Percentiles rank a stretch among this genome's conserved stretches.
phyloP scores from a whole-genome alignment of 1,140 invertebrate species.

The Leptopilina clavipes region DNA sequence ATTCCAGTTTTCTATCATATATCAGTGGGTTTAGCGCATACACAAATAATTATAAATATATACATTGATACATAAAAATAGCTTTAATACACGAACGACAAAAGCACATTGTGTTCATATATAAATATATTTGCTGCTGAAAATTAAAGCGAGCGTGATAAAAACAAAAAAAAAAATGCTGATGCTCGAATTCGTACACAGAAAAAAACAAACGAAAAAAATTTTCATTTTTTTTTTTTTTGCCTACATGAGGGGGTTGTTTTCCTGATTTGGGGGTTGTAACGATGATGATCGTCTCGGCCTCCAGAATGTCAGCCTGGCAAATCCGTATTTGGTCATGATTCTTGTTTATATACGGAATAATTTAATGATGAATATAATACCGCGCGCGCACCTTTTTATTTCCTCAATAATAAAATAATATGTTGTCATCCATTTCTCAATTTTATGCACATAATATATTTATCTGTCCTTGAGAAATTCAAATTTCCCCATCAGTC shows the following conservation, averaged over 20 bases:
- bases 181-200: background rate
- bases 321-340: constrained; percentile 73
- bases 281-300: constrained; percentile 67
- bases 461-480: constrained; percentile 27
- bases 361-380: too few species aligned
- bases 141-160: constrained; percentile 38
- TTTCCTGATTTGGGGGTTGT: constrained; percentile 70
- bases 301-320: constrained; percentile 69
- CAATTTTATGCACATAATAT: background rate
- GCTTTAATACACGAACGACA: constrained; percentile 38
- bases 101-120: constrained; percentile 47
- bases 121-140: constrained; percentile 14
- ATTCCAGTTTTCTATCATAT: background rate
- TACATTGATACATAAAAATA: too few species aligned
- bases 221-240: constrained; percentile 9
- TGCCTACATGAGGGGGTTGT: constrained; percentile 74
- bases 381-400: background rate
- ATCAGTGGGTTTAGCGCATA: background rate
- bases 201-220: constrained; percentile 24
- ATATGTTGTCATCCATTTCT: constrained; percentile 32
- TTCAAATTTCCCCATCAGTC: background rate
- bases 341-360: constrained; percentile 11
- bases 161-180: background rate
- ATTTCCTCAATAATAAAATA: too few species aligned
- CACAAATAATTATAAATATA: background rate